phyloP scores from a whole-genome alignment of 1,140 invertebrate species.

The Leptopilina boulardi region DNA sequence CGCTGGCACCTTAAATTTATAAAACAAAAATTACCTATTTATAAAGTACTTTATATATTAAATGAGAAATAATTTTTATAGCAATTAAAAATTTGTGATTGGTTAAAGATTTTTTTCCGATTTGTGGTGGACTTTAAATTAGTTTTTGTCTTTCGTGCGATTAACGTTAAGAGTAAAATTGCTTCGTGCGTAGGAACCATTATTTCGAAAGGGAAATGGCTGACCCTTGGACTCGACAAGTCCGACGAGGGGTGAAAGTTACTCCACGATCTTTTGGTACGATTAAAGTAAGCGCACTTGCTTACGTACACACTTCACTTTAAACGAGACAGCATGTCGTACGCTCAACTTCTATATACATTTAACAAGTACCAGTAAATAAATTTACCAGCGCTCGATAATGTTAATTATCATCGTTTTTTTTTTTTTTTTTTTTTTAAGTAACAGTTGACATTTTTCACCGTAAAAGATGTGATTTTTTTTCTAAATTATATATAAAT shows the following conservation, averaged over 20 bases:
- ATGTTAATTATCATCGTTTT: neutral
- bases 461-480: neutral
- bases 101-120: conserved; percentile 7
- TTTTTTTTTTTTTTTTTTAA: neutral
- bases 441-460: neutral
- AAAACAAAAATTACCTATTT: no score
- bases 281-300: conserved; percentile 17
- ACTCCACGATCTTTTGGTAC: conserved; percentile 13
- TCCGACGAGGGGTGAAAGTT: conserved; percentile 23
- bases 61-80: neutral
- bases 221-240: conserved; percentile 32
- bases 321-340: conserved; percentile 2
- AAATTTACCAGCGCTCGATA: neutral
- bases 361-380: neutral
- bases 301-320: conserved; percentile 25
- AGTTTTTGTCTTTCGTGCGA: conserved; percentile 30
- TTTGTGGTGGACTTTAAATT: conserved; percentile 25
- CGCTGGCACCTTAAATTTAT: no score
- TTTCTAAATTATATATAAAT: no score
- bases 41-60: no score
- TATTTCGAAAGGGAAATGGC: conserved; percentile 26
- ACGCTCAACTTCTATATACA: neutral
- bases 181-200: conserved; percentile 23
- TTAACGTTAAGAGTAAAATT: conserved; percentile 20
- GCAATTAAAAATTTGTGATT: neutral